phyloP scores from a whole-genome alignment of 2,797 vertebrate species.

The Basileuterus tristriatus region DNA sequence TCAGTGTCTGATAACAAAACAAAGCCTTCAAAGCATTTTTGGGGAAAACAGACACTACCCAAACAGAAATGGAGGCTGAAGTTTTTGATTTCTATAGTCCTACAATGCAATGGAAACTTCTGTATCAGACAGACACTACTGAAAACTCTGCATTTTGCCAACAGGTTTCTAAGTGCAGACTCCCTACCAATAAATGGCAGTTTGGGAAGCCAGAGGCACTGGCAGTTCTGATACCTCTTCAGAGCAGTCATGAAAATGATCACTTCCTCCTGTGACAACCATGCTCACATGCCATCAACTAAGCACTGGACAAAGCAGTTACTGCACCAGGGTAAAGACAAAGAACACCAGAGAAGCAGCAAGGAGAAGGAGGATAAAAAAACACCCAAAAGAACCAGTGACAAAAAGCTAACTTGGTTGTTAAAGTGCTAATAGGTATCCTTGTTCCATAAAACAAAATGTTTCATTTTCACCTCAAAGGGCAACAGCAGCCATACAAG shows the following conservation, averaged over 20 bases:
- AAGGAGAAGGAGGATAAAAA: neutral
- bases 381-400: neutral
- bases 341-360: neutral
- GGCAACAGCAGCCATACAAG: neutral
- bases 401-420: neutral
- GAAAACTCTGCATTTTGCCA: neutral
- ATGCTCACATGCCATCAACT: neutral
- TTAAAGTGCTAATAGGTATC: neutral
- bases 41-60: neutral
- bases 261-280: neutral
- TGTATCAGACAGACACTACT: neutral
- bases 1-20: neutral
- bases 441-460: neutral
- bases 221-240: neutral
- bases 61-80: neutral
- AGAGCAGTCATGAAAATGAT: neutral
- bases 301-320: neutral
- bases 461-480: neutral
- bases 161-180: neutral
- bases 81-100: neutral
- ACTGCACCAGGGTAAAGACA: neutral
- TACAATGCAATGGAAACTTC: neutral
- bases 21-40: neutral
- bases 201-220: neutral
- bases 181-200: accelerated